Base-by-base conservation (phyloP, 2,113 vertebrate species). In the Limanda limanda region DNA sequence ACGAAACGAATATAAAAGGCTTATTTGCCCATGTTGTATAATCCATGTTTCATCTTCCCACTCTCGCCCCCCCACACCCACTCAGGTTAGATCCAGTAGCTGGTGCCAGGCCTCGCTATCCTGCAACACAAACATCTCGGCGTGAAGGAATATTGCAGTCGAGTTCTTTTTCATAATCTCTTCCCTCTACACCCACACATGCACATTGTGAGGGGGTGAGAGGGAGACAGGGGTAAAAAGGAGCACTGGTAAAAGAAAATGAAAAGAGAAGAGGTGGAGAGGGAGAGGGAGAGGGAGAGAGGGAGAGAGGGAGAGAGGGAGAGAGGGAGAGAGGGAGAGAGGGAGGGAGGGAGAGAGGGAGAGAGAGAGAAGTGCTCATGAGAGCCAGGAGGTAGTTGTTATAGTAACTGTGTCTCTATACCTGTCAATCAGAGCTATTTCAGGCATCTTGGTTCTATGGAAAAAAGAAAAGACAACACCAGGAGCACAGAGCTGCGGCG, bases 321-420 rank as follows among this genome's bases (percentile, higher is more conserved):
- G 27, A 27, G 55, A 4, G 25, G 55, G 59, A 65, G 84, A 82
- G 78, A 82, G 81, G 64, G 11, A 60, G 84, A 83, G 88, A 23
- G 81, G 61, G 86, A 78, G 63, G 73, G 56, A 54, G 73, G 56
- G 73, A 45, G 1, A 57, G 45, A 5, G 27, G 35, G 62, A 4
- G 27, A 35, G 55, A 4, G 25, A 59, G 62, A 71, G 67, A 79
- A 76, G 79, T 73, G 85, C 79, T 81, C 81, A 87, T 82, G 86
- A 90, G 90, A 90, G 85, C 83, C 85, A 86, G 84, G 79, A 88
- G 90, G 83, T 89, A 93, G 92, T 93, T 92, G 90, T 92, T 93
- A 92, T 93, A 93, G 91, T 92, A 93, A 93, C 92, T 88, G 89
- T 82, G 79, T 90, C 84, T 88, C 88, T 90, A 85, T 88, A 91